A percentile compares a stretch with the other conserved stretches of the same genome.
Evolutionary conservation across 2,113 vertebrate species (phyloP).

Genomic region (Paramisgurnus dabryanus): DNA sequence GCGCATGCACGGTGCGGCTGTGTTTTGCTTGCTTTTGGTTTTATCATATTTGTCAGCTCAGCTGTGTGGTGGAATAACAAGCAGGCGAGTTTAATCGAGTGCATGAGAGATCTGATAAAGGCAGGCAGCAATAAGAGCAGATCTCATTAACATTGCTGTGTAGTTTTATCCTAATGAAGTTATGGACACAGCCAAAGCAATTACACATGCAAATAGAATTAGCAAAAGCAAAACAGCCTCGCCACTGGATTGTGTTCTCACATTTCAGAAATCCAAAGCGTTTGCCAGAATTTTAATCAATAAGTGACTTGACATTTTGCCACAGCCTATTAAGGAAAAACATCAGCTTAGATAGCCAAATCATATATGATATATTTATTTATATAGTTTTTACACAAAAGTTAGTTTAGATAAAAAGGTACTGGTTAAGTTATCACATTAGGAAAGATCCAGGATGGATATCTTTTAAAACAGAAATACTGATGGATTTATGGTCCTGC

Average conservation of each 20-base stretch:
- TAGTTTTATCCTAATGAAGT: slow-evolving; percentile 60
- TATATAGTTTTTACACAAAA: no score
- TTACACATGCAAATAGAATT: slow-evolving; percentile 65
- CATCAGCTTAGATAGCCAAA: background rate
- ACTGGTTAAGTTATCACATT: no score
- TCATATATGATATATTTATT: no score
- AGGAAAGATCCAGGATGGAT: no score
- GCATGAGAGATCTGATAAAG: slow-evolving; percentile 56
- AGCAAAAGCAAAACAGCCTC: slow-evolving; percentile 55
- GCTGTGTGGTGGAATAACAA: slow-evolving; percentile 49
- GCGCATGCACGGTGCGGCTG: background rate
- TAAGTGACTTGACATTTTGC: slow-evolving; percentile 52
- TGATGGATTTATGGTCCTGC: no score
- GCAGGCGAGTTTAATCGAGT: slow-evolving; percentile 54
- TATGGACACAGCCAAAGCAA: slow-evolving; percentile 63
- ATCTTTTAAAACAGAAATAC: no score
- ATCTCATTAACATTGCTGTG: slow-evolving; percentile 62
- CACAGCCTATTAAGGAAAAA: slow-evolving; percentile 51
- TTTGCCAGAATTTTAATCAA: slow-evolving; percentile 57
- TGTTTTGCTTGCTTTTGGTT: slow-evolving; percentile 35
- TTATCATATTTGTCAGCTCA: slow-evolving; percentile 53
- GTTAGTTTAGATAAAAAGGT: no score
- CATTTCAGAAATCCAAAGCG: slow-evolving; percentile 46
- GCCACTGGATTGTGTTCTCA: slow-evolving; percentile 59
- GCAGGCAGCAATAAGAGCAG: slow-evolving; percentile 58